phyloP scores from a whole-genome alignment of 2,113 vertebrate species.

The Ammodytes marinus region DNA sequence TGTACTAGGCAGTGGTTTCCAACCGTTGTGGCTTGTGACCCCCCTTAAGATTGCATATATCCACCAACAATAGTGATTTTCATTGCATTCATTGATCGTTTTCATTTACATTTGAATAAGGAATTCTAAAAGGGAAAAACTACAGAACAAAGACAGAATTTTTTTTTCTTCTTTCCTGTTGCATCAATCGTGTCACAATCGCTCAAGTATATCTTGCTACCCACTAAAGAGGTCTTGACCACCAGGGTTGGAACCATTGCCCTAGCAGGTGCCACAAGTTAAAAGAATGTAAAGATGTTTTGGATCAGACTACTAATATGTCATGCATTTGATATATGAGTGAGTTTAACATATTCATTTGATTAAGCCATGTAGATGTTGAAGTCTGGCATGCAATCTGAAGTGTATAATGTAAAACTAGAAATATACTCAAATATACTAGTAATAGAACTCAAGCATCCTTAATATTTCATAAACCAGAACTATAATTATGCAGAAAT shows the following conservation, averaged over 20 bases:
- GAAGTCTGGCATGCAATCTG: neutral
- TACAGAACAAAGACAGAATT: neutral
- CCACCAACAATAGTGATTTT: neutral
- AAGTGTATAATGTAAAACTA: constrained; percentile 3
- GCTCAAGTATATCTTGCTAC: neutral
- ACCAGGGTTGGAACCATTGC: neutral
- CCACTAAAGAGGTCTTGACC: neutral
- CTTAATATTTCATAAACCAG: constrained; percentile 16
- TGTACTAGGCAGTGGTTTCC: neutral
- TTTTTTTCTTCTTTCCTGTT: neutral
- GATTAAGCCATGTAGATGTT: neutral
- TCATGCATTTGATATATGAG: neutral
- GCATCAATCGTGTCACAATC: neutral
- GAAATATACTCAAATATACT: neutral
- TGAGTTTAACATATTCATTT: neutral
- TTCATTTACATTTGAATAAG: neutral
- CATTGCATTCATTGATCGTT: neutral
- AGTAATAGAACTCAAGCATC: constrained; percentile 1
- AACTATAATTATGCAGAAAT: constrained; percentile 9
- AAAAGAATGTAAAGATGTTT: neutral
- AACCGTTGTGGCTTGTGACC: neutral
- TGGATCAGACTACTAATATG: neutral
- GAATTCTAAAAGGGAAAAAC: neutral
- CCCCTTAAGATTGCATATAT: neutral
- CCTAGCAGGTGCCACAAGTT: neutral